Percentiles rank a stretch among this genome's conserved stretches.
phyloP scores from a whole-genome alignment of 2,797 vertebrate genomes.

The Lithobates pipiens region DNA sequence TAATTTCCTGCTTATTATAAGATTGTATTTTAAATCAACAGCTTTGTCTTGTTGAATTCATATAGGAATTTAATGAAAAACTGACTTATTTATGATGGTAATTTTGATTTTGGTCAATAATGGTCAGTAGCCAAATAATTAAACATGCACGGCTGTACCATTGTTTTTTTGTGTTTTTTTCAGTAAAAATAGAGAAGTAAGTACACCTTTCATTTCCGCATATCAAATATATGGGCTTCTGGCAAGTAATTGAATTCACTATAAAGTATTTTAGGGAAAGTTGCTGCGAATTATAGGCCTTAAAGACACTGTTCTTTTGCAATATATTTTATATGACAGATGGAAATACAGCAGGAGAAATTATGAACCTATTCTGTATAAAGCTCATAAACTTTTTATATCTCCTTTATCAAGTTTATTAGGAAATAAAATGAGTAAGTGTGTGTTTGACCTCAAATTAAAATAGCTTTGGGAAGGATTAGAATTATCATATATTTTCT shows the following conservation, averaged over 20 bases:
- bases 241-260: slow-evolving; percentile 12
- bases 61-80: slow-evolving; percentile 43
- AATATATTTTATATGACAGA: slow-evolving; percentile 11
- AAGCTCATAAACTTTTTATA: slow-evolving; percentile 69
- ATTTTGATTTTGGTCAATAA: slow-evolving; percentile 26
- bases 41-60: slow-evolving; percentile 20
- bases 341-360: slow-evolving; percentile 33
- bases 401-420: slow-evolving; percentile 63
- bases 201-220: background rate
- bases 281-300: slow-evolving; percentile 19
- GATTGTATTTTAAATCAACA: slow-evolving; percentile 29
- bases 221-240: slow-evolving; percentile 17
- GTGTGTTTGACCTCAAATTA: slow-evolving; percentile 64
- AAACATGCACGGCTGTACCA: slow-evolving; percentile 5
- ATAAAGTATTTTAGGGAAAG: background rate
- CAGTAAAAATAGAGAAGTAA: slow-evolving; percentile 10
- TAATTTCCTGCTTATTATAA: slow-evolving; percentile 34
- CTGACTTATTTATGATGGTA: slow-evolving; percentile 42
- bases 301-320: slow-evolving; percentile 21
- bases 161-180: background rate
- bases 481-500: slow-evolving; percentile 42
- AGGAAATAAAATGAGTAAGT: slow-evolving; percentile 65
- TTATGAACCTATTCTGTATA: slow-evolving; percentile 64
- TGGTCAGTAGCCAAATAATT: slow-evolving; percentile 33
- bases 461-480: slow-evolving; percentile 63